Conservation (phyloP, 64 coral and sea anemone genomes). For the Exaiptasia diaphana region DNA sequence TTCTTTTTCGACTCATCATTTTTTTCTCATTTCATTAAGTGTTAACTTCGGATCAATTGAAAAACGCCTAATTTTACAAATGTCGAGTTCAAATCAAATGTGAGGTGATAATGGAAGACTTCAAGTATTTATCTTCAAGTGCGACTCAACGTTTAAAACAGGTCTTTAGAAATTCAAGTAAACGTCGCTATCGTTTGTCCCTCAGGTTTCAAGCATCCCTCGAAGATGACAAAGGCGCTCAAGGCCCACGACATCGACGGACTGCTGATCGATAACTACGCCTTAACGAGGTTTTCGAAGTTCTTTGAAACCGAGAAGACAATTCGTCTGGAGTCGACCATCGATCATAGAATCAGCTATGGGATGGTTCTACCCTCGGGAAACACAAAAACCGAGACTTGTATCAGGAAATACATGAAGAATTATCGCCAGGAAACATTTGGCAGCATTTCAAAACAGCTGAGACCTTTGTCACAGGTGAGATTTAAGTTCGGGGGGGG, state of each 20-base stretch:
- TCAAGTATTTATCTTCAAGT: too few species aligned
- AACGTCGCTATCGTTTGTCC: too few species aligned
- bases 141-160: too few species aligned
- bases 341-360: slow-evolving; percentile 79
- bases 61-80: too few species aligned
- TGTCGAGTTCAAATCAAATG: too few species aligned
- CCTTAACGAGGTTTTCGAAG: slow-evolving; percentile 77
- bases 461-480: slow-evolving; percentile 42
- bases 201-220: slow-evolving; percentile 50
- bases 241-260: slow-evolving; percentile 46
- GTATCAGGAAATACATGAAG: slow-evolving; percentile 63
- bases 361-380: slow-evolving; percentile 70
- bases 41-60: too few species aligned
- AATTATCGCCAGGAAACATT: slow-evolving; percentile 88
- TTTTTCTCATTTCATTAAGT: too few species aligned
- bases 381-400: slow-evolving; percentile 22
- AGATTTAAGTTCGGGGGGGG: too few species aligned
- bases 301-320: slow-evolving; percentile 14
- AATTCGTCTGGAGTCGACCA: slow-evolving; percentile 59
- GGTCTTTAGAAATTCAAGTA: too few species aligned
- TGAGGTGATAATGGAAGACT: too few species aligned
- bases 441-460: slow-evolving; percentile 63
- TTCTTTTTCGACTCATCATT: too few species aligned
- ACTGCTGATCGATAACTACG: slow-evolving; percentile 81
- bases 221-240: slow-evolving; percentile 50